phyloP scores from a whole-genome alignment of 1,140 invertebrate species.

The Uloborus diversus region DNA sequence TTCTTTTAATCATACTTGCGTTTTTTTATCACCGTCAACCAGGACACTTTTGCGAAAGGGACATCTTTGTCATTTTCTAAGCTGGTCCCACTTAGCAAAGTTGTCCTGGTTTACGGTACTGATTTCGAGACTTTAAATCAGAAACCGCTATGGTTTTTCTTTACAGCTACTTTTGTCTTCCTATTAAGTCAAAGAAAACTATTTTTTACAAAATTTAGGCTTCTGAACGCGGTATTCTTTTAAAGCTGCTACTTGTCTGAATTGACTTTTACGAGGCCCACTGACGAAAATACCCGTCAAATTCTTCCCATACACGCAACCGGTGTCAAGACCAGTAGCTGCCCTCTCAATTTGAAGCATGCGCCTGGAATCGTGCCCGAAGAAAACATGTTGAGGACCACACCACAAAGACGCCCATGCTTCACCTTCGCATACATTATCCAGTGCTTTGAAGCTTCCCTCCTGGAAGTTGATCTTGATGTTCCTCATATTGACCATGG shows the following conservation, averaged over 20 bases:
- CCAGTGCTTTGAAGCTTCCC: background rate
- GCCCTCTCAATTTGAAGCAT: slow-evolving; percentile 61
- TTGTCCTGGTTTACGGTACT: no score
- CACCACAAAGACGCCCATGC: slow-evolving; percentile 64
- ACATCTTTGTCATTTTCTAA: no score
- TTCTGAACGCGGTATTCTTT: no score
- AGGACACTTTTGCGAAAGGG: no score
- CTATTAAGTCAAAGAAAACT: no score
- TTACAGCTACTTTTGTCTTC: no score
- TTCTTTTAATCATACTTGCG: no score
- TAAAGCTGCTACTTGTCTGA: slow-evolving; percentile 49
- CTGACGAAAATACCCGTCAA: slow-evolving; percentile 62
- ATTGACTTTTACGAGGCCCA: slow-evolving; percentile 34
- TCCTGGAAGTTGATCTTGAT: slow-evolving; percentile 50
- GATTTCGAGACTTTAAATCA: no score
- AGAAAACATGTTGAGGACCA: slow-evolving; percentile 67
- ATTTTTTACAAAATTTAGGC: no score
- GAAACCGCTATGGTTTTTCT: no score
- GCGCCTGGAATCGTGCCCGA: slow-evolving; percentile 65
- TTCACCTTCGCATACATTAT: slow-evolving; percentile 1
- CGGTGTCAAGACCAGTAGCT: slow-evolving; percentile 67
- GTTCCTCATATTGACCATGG: slow-evolving; percentile 65
- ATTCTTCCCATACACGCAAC: slow-evolving; percentile 63
- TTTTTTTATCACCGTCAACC: no score
- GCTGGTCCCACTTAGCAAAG: no score